Percentiles rank a stretch among this genome's conserved stretches.
Conservation (phyloP, 1,140 invertebrate genomes). For the Platyscapa corneri region DNA sequence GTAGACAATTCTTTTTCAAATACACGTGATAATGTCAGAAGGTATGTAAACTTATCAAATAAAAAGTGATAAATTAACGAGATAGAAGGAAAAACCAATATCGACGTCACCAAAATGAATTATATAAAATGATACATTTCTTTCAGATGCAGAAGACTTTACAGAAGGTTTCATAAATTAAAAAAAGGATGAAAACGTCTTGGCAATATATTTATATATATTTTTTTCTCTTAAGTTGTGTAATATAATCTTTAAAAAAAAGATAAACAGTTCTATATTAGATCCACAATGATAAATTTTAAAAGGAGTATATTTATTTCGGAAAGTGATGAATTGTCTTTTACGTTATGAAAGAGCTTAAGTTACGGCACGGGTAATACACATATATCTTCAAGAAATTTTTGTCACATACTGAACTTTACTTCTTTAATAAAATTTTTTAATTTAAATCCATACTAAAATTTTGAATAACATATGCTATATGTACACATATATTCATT, state of each 20-base stretch:
- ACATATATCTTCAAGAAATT: not conserved
- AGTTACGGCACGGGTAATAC: not conserved
- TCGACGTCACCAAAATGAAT: not conserved
- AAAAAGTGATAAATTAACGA: not conserved
- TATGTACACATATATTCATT: no score
- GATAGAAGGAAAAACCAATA: not conserved
- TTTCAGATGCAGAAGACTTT: not conserved
- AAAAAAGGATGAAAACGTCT: not conserved
- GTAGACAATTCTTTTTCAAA: not conserved
- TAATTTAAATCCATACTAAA: no score
- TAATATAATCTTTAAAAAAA: conserved; percentile 1
- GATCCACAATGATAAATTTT: not conserved
- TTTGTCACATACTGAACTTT: not conserved
- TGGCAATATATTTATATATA: not conserved
- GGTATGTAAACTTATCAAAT: not conserved
- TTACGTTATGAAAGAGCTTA: not conserved
- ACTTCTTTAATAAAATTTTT: not conserved
- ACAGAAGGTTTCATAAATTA: conserved; percentile 2
- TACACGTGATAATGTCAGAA: not conserved
- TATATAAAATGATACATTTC: not conserved
- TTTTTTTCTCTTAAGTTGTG: not conserved
- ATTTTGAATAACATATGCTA: no score
- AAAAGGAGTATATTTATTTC: not conserved
- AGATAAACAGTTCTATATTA: not conserved
- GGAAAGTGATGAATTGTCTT: conserved; percentile 9